Evolutionary conservation across 1,140 invertebrate species (phyloP).

Genomic region (Leguminivora glycinivorella): DNA sequence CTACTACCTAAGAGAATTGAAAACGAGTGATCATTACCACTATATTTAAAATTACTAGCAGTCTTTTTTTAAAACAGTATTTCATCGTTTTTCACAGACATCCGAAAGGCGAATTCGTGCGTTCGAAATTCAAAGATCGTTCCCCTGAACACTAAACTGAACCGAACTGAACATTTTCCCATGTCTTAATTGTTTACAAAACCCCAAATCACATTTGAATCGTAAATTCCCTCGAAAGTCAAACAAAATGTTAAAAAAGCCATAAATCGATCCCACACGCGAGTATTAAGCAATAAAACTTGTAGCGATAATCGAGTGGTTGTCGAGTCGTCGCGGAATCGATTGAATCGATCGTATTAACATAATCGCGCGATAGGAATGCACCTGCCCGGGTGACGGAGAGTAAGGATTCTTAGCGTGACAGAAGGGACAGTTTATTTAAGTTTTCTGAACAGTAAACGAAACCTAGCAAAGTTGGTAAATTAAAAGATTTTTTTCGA

Average conservation of each 20-base stretch:
- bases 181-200: background rate
- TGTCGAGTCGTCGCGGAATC: constrained; percentile 10
- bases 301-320: constrained; percentile 20
- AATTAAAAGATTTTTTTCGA: no score
- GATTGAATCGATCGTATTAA: constrained; percentile 17
- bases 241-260: background rate
- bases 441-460: no score
- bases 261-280: constrained; percentile 9
- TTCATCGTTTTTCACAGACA: no score
- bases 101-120: no score
- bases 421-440: background rate
- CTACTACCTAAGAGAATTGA: no score
- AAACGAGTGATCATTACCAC: no score
- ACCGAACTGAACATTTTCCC: no score
- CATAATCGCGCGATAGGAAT: constrained; percentile 18
- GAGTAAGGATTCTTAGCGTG: background rate
- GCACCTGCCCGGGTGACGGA: background rate
- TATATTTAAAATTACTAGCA: no score
- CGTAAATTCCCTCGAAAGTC: background rate
- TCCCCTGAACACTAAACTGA: no score
- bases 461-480: no score
- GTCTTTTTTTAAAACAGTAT: no score
- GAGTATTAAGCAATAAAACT: constrained; percentile 25
- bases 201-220: background rate
- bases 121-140: no score